Evolutionary conservation across 2,888 invertebrate species (phyloP), one percentile per base, ranked within the genome.

Genomic region (Zaprionus bogoriensis): DNA sequence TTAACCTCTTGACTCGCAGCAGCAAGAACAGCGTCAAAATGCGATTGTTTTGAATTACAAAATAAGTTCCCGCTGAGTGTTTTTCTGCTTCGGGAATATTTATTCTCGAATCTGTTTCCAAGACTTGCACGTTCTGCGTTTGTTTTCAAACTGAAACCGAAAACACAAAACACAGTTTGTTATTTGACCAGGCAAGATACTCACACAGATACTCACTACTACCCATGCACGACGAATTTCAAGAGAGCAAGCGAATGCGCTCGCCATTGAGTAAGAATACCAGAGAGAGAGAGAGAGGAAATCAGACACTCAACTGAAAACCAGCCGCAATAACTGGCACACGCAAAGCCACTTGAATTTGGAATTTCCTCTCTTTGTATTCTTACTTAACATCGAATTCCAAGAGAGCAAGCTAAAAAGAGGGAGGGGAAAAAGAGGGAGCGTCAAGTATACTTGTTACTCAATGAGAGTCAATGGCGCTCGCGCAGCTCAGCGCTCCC

Each of bases 71-170:
- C 46, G 42, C 47, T 28, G 12, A 23, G 22, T 36, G 3, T 19
- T 55, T 48, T 20, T 14, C 3, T 42, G 27, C 48, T 48, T 4
- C 7, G 32, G 10, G 17, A 14, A n/a, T 48, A 7, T 14, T 44
- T 57, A 25, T 39, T 19, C 45, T 39, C 20, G 28, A 65, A 59
- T 55, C 59, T 53, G 58, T 48, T 62, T 48, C 41, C 48, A 57
- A 67, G 78, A 80, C 88, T 77, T 77, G 67, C 75, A 48, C 83
- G 88, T 79, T 86, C 76, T 73, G 70, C 87, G 85, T 85, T 77
- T 82, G 75, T 67, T 67, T 77, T 57, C 74, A 73, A 85, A 89
- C 89, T 89, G 74, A 89, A 63, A 52, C 54, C 50, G 46, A 67
- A 66, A 71, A 58, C 54, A 57, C 41, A 51, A 42, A 67, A 72